Base-by-base conservation (phyloP, 2,888 invertebrate species). In the Netelia inedita region DNA sequence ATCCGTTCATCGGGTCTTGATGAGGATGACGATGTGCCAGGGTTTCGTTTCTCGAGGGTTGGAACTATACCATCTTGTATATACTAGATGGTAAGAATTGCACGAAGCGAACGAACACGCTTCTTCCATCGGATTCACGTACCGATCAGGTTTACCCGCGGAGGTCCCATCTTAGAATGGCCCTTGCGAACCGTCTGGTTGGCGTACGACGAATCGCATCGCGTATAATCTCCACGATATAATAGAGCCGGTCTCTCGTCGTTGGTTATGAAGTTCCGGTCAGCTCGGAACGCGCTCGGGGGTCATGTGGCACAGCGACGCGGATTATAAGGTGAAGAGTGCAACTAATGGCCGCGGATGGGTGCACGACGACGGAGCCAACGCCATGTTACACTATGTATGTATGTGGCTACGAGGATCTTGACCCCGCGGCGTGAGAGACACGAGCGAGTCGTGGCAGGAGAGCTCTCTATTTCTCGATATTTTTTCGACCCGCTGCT, bases 401-500 rank as follows among this genome's bases (percentile, higher is more conserved):
- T 28, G 28, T 28, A 28, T 28, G 28, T 28, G 89, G 89, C 88
- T 86, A 71, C 87, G 87, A 88, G 90, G 90, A 89, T 91, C 91
- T 91, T 89, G 91, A 92, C 92, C 92, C 91, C 85, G 89, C 88
- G 35, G 68, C 43, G n/a, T 75, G 81, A 80, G 88, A 89, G 90
- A 90, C 91, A 90, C 92, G 92, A 91, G 90, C 91, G 90, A 91
- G 90, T 92, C 91, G 91, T 92, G 89, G 89, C 69, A 57, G 74
- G 82, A 72, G 63, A 46, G 61, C 53, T 68, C 61, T 78, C 79
- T 53, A 61, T 69, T 61, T 61, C 63, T 28, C 53, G 57, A 55
- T 53, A 28, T 65, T 73, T 68, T 2, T 50, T 66, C 28, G 5
- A 2, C 74, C 57, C n/a, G 71, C 79, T 71, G 43, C 57, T 81